Conservation (phyloP, 92 coral and sea anemone species). For the Pocillopora meandrina region DNA sequence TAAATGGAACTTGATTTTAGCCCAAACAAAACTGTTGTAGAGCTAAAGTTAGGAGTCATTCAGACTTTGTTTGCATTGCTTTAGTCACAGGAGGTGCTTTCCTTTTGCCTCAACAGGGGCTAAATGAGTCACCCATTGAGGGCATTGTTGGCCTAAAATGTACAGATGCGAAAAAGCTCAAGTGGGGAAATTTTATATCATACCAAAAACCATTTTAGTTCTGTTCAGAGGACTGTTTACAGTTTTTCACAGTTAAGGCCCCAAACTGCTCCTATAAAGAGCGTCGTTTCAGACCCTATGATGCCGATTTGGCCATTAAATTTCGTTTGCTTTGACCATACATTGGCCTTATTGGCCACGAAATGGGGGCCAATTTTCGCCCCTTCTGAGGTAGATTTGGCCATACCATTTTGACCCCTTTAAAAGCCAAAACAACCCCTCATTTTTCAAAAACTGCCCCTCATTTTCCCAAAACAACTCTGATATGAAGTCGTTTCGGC, state of each 20-base stretch:
- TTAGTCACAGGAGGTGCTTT: not conserved
- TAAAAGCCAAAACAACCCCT: not conserved
- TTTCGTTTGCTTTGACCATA: constrained; percentile 8
- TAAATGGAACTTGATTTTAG: constrained; percentile 2
- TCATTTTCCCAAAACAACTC: not conserved
- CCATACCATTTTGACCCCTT: constrained; percentile 18
- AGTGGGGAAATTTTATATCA: too few species aligned
- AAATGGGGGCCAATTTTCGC: constrained; percentile 7
- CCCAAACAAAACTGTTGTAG: too few species aligned
- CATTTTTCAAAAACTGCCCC: too few species aligned
- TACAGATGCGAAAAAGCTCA: too few species aligned
- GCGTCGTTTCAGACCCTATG: not conserved
- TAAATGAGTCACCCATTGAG: not conserved
- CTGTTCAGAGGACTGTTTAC: not conserved
- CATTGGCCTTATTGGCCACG: constrained; percentile 18
- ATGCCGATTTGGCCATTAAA: constrained; percentile 11
- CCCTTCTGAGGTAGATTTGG: not conserved
- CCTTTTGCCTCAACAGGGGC: not conserved
- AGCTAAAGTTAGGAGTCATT: too few species aligned
- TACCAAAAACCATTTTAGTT: too few species aligned
- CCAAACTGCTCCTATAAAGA: not conserved
- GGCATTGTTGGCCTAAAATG: not conserved
- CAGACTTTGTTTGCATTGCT: not conserved
- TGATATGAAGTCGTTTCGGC: constrained; percentile 10
- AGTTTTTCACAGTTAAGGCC: not conserved